These are phyloP conservation scores for Sylvietta virens DNA, from an alignment of 2,113 vertebrate species.

Conservation along the genomic window DNA sequence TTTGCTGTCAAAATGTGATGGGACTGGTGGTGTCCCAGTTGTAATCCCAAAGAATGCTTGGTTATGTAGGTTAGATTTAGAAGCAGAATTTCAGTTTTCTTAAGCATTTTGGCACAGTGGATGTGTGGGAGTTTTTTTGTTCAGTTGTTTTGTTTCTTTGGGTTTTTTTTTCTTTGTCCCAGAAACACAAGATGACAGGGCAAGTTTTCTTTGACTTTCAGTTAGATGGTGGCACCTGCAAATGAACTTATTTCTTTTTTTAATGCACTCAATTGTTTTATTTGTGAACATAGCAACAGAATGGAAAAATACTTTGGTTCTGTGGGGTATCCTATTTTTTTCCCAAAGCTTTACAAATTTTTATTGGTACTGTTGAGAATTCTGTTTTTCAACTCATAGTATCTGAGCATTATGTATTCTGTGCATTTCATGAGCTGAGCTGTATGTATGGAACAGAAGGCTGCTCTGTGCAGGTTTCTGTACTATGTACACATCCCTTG, in stretches of 20 bases:
- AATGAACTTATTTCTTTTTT: not conserved
- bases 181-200: not conserved
- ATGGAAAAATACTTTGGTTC: not conserved
- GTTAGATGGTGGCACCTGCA: not conserved
- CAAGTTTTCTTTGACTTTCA: not conserved
- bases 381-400: not conserved
- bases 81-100: not conserved
- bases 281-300: not conserved
- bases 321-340: not conserved
- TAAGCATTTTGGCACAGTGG: not conserved
- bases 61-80: not conserved
- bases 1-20: constrained; percentile 21
- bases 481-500: not conserved
- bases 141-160: rapidly evolving
- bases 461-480: not conserved
- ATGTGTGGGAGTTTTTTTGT: not conserved
- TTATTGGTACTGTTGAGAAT: not conserved
- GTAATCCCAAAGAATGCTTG: not conserved
- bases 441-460: not conserved
- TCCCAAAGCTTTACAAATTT: not conserved
- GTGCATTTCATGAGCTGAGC: not conserved
- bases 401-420: not conserved
- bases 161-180: not conserved
- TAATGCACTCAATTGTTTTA: not conserved
- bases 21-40: not conserved